Conservation (phyloP, 2,797 vertebrate genomes). For the Glyptemys insculpta region DNA sequence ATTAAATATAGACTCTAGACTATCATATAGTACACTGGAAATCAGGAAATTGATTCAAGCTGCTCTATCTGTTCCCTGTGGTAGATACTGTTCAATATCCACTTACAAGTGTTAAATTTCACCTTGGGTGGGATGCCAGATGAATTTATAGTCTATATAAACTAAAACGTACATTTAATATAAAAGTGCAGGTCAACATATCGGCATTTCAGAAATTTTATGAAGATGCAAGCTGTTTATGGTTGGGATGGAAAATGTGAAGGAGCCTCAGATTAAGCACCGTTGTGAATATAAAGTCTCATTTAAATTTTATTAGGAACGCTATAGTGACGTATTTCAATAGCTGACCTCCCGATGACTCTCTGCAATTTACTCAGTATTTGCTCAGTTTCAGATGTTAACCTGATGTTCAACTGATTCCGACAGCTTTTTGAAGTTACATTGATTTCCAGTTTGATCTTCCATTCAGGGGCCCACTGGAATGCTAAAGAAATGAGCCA, state of each 20-base stretch:
- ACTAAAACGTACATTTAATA: slow-evolving; percentile 22
- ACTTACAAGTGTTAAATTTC: slow-evolving; percentile 48
- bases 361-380: background rate
- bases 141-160: slow-evolving; percentile 24
- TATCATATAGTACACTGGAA: slow-evolving; percentile 7
- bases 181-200: background rate
- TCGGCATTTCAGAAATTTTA: slow-evolving; percentile 32
- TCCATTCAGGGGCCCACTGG: slow-evolving; percentile 20
- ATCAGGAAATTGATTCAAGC: slow-evolving; percentile 46
- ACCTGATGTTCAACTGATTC: slow-evolving; percentile 27
- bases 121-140: slow-evolving; percentile 8
- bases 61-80: background rate
- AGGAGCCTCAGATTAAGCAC: background rate
- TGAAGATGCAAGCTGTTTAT: background rate
- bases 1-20: slow-evolving; percentile 33
- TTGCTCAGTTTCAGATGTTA: slow-evolving; percentile 36
- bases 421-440: slow-evolving; percentile 21
- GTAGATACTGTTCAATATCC: slow-evolving; percentile 20
- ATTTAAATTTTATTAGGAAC: slow-evolving; percentile 20
- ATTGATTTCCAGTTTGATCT: slow-evolving; percentile 47
- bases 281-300: background rate
- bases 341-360: background rate
- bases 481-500: slow-evolving; percentile 20
- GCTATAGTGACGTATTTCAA: slow-evolving; percentile 10
- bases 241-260: background rate